Percentiles rank a stretch among this genome's conserved stretches.
Evolutionary conservation across 1,140 invertebrate species (phyloP).

Genomic region (Dryas iulia): DNA sequence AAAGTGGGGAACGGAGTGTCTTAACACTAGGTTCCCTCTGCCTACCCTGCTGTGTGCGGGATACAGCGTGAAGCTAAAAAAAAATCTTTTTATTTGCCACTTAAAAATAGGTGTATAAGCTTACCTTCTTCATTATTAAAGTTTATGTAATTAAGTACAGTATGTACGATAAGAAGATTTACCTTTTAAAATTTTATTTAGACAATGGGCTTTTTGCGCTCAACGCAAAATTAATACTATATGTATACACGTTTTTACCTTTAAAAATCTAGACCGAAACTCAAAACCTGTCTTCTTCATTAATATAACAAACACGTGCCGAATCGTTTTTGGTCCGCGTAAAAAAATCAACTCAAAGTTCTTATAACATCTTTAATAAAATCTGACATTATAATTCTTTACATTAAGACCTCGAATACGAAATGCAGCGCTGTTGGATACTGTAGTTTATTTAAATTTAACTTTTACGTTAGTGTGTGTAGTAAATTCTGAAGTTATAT

Average conservation of each 20-base stretch:
- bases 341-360: conserved; percentile 28
- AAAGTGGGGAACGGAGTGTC: no score
- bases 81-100: no score
- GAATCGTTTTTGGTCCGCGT: conserved; percentile 30
- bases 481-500: no score
- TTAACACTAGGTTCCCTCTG: no score
- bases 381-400: conserved; percentile 26
- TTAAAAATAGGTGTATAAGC: no score
- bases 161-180: neutral
- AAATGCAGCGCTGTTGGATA: neutral
- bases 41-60: no score
- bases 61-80: no score
- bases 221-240: neutral
- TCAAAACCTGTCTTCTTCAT: conserved; percentile 16
- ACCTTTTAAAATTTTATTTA: no score
- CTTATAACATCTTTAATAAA: conserved; percentile 26
- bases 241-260: neutral
- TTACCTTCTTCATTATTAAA: neutral
- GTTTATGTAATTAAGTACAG: neutral
- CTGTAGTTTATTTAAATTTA: neutral
- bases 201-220: neutral
- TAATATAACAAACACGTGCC: conserved; percentile 24
- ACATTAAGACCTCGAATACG: conserved; percentile 14
- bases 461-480: neutral
- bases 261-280: conserved; percentile 11